Evolutionary conservation across 2,113 vertebrate species (phyloP).

Genomic region (Brachyhypopomus gauderio): DNA sequence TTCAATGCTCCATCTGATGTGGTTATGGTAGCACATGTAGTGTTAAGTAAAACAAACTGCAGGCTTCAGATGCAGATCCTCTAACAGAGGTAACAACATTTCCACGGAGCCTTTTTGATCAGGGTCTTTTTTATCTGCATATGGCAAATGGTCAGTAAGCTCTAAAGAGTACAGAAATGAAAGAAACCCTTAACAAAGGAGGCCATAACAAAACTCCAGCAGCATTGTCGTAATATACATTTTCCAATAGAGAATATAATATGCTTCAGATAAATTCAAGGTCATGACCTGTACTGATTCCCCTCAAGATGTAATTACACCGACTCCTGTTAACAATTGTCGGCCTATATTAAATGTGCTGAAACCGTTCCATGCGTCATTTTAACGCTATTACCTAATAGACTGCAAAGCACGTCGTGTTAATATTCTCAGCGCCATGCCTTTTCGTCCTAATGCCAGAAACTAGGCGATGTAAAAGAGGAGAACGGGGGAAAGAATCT

Average conservation of each 20-base stretch:
- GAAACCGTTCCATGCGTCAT: slow-evolving; percentile 40
- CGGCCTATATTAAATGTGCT: slow-evolving; percentile 24
- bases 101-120: neutral
- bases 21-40: slow-evolving; percentile 35
- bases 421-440: slow-evolving; percentile 2
- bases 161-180: neutral
- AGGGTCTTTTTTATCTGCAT: neutral
- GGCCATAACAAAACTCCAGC: neutral
- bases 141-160: neutral
- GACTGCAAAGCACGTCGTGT: slow-evolving; percentile 11
- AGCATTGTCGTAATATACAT: neutral
- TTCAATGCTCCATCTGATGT: slow-evolving; percentile 33
- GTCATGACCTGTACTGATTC: slow-evolving; percentile 10
- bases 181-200: neutral
- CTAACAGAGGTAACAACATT: slow-evolving; percentile 33
- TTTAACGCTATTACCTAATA: slow-evolving; percentile 34
- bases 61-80: slow-evolving; percentile 50
- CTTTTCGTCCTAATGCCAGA: slow-evolving; percentile 19
- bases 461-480: slow-evolving; percentile 1
- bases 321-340: slow-evolving; percentile 4
- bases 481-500: slow-evolving; percentile 38
- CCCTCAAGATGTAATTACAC: slow-evolving; percentile 24
- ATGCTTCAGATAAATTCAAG: neutral
- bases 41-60: slow-evolving; percentile 18
- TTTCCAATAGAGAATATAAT: slow-evolving; percentile 6